phyloP scores from a whole-genome alignment of 2,797 vertebrate species.

The Liasis olivaceus region DNA sequence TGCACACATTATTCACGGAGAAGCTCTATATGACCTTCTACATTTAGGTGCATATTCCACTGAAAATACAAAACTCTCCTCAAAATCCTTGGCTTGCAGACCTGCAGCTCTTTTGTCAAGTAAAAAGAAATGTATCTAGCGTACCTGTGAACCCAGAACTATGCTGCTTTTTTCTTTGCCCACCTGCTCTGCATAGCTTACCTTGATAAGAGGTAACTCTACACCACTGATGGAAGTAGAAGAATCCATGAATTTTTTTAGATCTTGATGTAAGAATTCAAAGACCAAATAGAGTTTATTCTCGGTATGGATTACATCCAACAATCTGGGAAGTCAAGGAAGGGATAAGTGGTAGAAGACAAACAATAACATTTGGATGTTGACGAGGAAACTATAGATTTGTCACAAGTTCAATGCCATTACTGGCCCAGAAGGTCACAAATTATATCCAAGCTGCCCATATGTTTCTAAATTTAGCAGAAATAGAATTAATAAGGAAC shows the following conservation, averaged over 20 bases:
- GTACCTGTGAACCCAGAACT: no score
- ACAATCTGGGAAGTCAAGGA: constrained; percentile 73
- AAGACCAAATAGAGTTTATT: constrained; percentile 99
- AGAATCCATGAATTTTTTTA: constrained; percentile 97
- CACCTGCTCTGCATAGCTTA: constrained; percentile 50
- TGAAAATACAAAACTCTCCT: background rate
- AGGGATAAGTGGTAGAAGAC: background rate
- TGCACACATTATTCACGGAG: background rate
- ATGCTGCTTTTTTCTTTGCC: background rate
- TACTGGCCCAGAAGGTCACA: background rate
- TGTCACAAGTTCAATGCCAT: background rate
- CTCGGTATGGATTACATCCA: constrained; percentile 96
- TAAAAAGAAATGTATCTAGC: background rate
- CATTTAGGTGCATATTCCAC: background rate
- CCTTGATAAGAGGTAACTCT: constrained; percentile 91
- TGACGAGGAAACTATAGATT: background rate
- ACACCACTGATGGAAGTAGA: constrained; percentile 83
- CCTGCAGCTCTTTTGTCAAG: background rate
- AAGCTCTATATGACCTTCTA: background rate
- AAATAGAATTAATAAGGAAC: background rate
- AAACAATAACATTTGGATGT: background rate
- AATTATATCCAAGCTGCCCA: background rate
- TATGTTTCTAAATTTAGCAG: background rate
- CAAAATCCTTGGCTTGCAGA: background rate
- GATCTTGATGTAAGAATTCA: constrained; percentile 95